Evolutionary conservation across 2,888 invertebrate genomes (phyloP).

Genomic region (Temnothorax ravouxi): DNA sequence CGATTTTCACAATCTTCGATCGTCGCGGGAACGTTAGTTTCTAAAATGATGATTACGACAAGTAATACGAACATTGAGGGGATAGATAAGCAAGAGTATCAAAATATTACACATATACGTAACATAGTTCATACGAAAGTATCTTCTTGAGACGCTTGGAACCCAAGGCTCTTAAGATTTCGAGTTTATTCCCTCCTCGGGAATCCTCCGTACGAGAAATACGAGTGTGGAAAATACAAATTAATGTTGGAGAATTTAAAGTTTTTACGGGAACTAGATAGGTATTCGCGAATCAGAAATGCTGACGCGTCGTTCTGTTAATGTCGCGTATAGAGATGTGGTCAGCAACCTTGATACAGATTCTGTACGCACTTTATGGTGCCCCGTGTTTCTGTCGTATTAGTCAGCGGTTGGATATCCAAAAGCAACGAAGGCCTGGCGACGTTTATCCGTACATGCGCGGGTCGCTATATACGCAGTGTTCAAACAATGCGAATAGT

Average conservation of each 20-base stretch:
- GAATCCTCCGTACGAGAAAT: not conserved
- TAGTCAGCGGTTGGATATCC: slow-evolving; percentile 71
- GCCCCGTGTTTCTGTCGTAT: slow-evolving; percentile 77
- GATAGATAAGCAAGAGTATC: not conserved
- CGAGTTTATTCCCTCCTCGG: not conserved
- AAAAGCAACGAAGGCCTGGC: slow-evolving; percentile 52
- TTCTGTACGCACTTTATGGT: slow-evolving; percentile 77
- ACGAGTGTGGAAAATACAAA: not conserved
- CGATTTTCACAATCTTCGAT: slow-evolving; percentile 23
- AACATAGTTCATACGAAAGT: no score
- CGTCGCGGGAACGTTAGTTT: not conserved
- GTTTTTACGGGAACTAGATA: not conserved
- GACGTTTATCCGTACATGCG: slow-evolving; percentile 9
- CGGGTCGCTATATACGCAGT: not conserved
- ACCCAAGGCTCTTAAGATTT: not conserved
- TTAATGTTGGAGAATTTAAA: not conserved
- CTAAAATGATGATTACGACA: not conserved
- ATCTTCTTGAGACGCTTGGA: not conserved
- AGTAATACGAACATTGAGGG: not conserved
- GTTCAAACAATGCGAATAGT: not conserved
- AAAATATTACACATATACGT: not conserved
- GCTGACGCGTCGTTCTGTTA: no score
- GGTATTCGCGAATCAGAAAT: not conserved
- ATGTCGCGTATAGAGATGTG: not conserved
- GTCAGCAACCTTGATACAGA: slow-evolving; percentile 69